Evolutionary conservation across 2,113 vertebrate genomes (phyloP).

Genomic region (Eleginops maclovinus): DNA sequence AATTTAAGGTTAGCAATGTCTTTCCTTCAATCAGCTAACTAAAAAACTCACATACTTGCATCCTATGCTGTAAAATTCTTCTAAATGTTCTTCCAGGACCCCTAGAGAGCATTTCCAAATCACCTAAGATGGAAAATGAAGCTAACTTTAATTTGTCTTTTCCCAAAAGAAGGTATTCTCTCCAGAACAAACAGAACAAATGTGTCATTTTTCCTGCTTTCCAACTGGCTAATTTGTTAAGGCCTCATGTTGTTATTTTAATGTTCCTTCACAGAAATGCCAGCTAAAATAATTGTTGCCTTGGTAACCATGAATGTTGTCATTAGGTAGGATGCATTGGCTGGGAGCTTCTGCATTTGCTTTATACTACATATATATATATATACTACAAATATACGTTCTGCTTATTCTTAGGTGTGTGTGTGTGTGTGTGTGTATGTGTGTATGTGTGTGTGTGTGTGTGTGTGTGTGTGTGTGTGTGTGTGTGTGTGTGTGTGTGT

Average conservation of each 20-base stretch:
- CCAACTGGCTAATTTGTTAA: constrained; percentile 57
- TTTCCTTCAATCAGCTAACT: not conserved
- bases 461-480: not conserved
- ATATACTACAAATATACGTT: constrained; percentile 1
- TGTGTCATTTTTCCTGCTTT: constrained; percentile 62
- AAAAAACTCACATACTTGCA: not conserved
- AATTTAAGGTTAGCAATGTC: not conserved
- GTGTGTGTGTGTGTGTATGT: constrained; percentile 3
- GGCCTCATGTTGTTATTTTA: constrained; percentile 62
- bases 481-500: no score
- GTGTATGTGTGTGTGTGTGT: constrained; percentile 23
- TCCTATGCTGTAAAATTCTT: constrained; percentile 1
- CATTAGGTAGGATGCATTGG: constrained; percentile 15
- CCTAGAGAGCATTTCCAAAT: constrained; percentile 37
- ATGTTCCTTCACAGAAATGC: constrained; percentile 52
- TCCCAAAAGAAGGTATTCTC: constrained; percentile 43
- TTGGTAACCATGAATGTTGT: constrained; percentile 37
- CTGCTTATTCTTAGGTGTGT: constrained; percentile 6
- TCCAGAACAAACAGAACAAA: constrained; percentile 66
- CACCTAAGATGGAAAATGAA: constrained; percentile 50
- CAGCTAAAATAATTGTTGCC: constrained; percentile 67
- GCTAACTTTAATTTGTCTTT: constrained; percentile 41
- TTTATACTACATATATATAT: not conserved
- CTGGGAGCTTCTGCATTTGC: not conserved
- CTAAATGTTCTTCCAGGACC: constrained; percentile 10